phyloP scores from a whole-genome alignment of 2,888 invertebrate species.

The Eurois occulta region DNA sequence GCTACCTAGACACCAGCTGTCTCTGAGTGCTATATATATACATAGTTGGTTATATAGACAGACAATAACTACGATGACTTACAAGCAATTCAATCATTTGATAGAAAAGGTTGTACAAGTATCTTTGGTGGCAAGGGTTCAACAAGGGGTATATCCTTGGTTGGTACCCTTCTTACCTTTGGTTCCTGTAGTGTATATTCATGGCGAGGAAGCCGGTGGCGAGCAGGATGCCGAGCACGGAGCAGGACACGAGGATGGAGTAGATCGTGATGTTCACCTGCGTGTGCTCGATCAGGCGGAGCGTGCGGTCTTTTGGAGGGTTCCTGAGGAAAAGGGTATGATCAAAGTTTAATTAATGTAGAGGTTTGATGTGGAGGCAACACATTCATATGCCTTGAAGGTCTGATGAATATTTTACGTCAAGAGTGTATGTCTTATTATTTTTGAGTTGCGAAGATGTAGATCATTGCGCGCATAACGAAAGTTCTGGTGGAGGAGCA shows the following conservation, averaged over 20 bases:
- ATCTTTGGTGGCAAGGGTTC: not conserved
- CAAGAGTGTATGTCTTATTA: no score
- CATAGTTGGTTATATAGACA: not conserved
- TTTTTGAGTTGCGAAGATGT: no score
- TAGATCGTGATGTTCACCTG: slow-evolving; percentile 98
- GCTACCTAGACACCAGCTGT: not conserved
- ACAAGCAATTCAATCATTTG: not conserved
- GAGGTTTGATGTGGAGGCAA: not conserved
- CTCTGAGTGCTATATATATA: no score
- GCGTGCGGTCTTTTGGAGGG: slow-evolving; percentile 97
- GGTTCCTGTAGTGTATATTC: slow-evolving; percentile 98
- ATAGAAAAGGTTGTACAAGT: not conserved
- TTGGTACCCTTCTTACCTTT: slow-evolving; percentile 95
- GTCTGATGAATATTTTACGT: not conserved
- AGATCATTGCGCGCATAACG: no score
- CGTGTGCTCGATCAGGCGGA: slow-evolving; percentile 96
- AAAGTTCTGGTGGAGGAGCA: no score
- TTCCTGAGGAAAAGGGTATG: slow-evolving; percentile 79
- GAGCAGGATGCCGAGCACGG: slow-evolving; percentile 97
- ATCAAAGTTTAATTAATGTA: not conserved
- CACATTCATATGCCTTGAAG: not conserved
- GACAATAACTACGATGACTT: not conserved
- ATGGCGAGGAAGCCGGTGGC: slow-evolving; percentile 97
- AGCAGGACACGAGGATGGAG: slow-evolving; percentile 95
- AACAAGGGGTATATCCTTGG: not conserved